Percentiles rank a stretch among this genome's conserved stretches.
These are phyloP conservation scores for Gandaritis pyraliata DNA, from an alignment of 2,888 invertebrate genomes.

Conservation along the genomic window DNA sequence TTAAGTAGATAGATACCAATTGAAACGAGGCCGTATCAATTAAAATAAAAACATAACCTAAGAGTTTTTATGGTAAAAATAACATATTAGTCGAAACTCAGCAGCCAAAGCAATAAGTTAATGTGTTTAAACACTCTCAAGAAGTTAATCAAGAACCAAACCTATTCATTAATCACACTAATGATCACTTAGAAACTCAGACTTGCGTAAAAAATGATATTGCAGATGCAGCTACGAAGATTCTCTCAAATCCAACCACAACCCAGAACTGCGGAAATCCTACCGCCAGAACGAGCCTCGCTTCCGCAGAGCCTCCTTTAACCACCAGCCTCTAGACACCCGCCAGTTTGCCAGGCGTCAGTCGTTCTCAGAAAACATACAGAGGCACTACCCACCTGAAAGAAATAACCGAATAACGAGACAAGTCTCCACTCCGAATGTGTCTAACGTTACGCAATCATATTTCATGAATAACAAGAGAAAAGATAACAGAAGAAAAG, in stretches of 20 bases:
- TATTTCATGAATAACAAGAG: slow-evolving; percentile 69
- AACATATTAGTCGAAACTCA: no score
- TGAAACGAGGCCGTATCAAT: no score
- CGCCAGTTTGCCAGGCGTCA: slow-evolving; percentile 67
- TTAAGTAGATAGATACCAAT: no score
- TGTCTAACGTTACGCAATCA: slow-evolving; percentile 62
- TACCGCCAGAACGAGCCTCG: slow-evolving; percentile 61
- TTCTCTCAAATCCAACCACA: slow-evolving; percentile 88
- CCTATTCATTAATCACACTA: no score
- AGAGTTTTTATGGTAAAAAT: no score
- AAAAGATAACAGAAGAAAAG: slow-evolving; percentile 67
- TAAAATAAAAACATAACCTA: no score
- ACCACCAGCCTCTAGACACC: slow-evolving; percentile 66
- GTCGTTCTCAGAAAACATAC: slow-evolving; percentile 77
- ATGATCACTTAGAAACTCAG: no score
- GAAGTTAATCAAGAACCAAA: no score
- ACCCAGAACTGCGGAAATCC: slow-evolving; percentile 60
- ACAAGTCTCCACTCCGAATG: slow-evolving; percentile 73
- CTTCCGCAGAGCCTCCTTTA: slow-evolving; percentile 73
- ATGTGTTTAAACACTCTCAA: no score
- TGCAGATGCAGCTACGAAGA: slow-evolving; percentile 91
- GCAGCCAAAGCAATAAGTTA: no score
- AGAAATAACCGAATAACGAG: slow-evolving; percentile 60
- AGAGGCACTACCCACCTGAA: slow-evolving; percentile 70
- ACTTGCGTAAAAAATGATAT: slow-evolving; percentile 18